A percentile compares a stretch with the other conserved stretches of the same genome.
Evolutionary conservation across 2,113 vertebrate species (phyloP).

Genomic region (Cynoglossus semilaevis): DNA sequence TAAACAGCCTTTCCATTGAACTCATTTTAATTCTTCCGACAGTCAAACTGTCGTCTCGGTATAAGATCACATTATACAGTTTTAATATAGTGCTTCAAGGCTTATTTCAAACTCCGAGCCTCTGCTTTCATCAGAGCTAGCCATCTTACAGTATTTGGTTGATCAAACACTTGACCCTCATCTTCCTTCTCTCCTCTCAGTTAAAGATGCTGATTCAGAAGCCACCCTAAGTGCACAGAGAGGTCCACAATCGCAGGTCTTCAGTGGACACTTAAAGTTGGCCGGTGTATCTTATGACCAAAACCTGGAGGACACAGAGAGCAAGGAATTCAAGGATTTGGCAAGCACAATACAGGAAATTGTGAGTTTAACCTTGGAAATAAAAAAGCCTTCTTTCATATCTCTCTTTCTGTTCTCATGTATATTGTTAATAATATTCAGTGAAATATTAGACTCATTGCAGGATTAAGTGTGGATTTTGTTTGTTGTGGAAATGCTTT

Average conservation of each 20-base stretch:
- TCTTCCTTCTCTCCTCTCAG: conserved; percentile 47
- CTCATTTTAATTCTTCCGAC: conserved; percentile 50
- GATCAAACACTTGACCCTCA: conserved; percentile 32
- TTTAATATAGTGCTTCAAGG: conserved; percentile 35
- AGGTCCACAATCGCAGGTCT: conserved; percentile 39
- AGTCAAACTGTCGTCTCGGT: conserved; percentile 35
- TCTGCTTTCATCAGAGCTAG: conserved; percentile 31
- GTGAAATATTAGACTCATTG: conserved; percentile 14
- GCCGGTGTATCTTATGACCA: conserved; percentile 36
- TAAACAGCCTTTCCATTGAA: conserved; percentile 52
- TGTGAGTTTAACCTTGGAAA: conserved; percentile 60
- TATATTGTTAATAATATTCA: conserved; percentile 20
- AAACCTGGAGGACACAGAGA: conserved; percentile 61
- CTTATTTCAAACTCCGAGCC: conserved; percentile 18
- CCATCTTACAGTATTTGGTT: conserved; percentile 25
- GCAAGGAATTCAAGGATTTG: conserved; percentile 46
- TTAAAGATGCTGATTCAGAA: conserved; percentile 39
- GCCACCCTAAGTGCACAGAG: not conserved
- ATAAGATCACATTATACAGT: conserved; percentile 11
- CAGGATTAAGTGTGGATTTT: conserved; percentile 24
- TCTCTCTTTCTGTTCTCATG: not conserved
- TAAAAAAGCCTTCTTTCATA: not conserved
- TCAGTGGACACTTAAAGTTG: conserved; percentile 72
- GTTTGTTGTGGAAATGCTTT: conserved; percentile 30
- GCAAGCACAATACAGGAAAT: conserved; percentile 49